Base-by-base conservation (phyloP, 2,113 vertebrate genomes). In the Prunella fulvescens region DNA sequence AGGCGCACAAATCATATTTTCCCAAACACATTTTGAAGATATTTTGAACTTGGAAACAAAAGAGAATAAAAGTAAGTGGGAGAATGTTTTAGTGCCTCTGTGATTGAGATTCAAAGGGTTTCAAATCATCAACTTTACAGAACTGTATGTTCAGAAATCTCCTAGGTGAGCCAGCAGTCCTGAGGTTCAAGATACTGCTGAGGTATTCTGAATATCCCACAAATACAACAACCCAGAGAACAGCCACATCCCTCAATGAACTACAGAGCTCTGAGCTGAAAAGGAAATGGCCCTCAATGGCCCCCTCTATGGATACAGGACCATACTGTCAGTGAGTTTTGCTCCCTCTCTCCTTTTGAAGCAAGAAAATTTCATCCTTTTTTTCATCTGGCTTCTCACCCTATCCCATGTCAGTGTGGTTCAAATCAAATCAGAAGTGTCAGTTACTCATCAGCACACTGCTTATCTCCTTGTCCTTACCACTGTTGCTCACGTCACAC, bases 151-250 rank as follows among this genome's bases (percentile, higher is more conserved):
- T 73, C 12, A 61, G n/a, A 77, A 57, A 61, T 57, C 54, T 73
- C 5, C 42, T n/a, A n/a, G n/a, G 33, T 54, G 33, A 77, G 42
- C 14, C 33, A 71, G 7, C 26, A 66, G 39, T 80, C 11, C 26
- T 17, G 51, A 93, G 11, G 7, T 58, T 50, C 73, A 92, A 85
- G 88, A 4, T 16, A 14, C 14, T 35, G 37, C 8, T 1, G 3
- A 80, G 19, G 3, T 72, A 24, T 60, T 54, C 40, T 29, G 33
- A 56, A 64, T 6, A 33, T 47, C 26, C 24, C 57, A 67, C 11
- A 86, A 39, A 66, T 10, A 33, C 29, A 74, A 15, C 0, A 0
- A 15, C 8, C 10, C 2, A 7, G 23, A 4, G 4, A 79, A 31
- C 15, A 85, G 22, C 5, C 57, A 45, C 28, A 60, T 44, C 4